These are phyloP conservation scores for Holocentrus rufus DNA, from an alignment of 2,797 vertebrate genomes.

Conservation along the genomic window DNA sequence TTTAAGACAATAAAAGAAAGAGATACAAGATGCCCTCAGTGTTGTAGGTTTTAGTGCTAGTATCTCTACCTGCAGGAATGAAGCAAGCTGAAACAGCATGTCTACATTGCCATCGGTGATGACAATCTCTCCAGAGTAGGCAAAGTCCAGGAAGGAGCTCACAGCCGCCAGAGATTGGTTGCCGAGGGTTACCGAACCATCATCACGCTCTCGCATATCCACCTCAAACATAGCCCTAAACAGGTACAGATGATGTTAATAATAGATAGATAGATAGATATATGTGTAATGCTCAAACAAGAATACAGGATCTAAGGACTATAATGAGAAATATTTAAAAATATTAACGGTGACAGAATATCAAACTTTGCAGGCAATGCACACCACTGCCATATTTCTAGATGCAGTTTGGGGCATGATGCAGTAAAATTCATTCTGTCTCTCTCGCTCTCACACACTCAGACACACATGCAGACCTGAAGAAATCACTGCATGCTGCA, in stretches of 20 bases:
- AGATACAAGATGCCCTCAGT: neutral
- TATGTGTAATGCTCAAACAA: neutral
- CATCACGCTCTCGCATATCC: slow-evolving; percentile 93
- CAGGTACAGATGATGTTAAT: neutral
- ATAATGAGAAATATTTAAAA: too few relatives aligned
- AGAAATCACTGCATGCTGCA: slow-evolving; percentile 97
- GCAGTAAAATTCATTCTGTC: neutral
- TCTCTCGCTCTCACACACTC: slow-evolving; percentile 7
- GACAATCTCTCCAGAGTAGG: slow-evolving; percentile 91
- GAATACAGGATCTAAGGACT: too few relatives aligned
- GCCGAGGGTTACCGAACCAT: slow-evolving; percentile 90
- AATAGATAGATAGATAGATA: slow-evolving; percentile 26
- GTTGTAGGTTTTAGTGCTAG: neutral
- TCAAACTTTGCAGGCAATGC: too few relatives aligned
- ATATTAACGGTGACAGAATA: too few relatives aligned
- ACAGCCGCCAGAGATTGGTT: slow-evolving; percentile 88
- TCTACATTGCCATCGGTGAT: slow-evolving; percentile 94
- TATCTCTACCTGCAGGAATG: slow-evolving; percentile 80
- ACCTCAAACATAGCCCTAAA: slow-evolving; percentile 97
- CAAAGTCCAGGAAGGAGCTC: slow-evolving; percentile 92
- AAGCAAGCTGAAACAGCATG: slow-evolving; percentile 89
- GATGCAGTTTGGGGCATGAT: neutral
- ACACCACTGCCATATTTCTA: too few relatives aligned
- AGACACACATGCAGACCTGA: slow-evolving; percentile 80
- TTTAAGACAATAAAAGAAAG: neutral